Evolutionary conservation across 2,888 invertebrate species (phyloP).

Genomic region (Tipula helvola): DNA sequence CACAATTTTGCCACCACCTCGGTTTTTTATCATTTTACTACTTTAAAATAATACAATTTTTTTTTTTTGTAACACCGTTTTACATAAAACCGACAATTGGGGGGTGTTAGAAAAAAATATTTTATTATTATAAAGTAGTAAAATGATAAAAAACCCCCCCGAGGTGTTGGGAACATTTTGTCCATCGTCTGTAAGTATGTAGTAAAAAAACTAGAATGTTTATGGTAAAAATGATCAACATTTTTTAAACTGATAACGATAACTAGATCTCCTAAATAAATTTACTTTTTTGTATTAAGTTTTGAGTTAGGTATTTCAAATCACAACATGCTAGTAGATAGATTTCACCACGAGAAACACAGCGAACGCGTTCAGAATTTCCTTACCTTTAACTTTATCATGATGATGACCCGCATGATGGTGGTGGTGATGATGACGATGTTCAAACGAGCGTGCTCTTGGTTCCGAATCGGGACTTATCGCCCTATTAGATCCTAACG

Average conservation of each 20-base stretch:
- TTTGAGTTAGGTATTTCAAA: background rate
- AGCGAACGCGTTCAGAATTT: background rate
- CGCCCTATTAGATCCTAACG: conserved; percentile 30
- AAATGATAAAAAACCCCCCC: too few species aligned
- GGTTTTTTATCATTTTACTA: too few species aligned
- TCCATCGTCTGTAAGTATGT: background rate
- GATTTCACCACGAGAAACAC: background rate
- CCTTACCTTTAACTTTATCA: background rate
- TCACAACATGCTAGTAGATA: background rate
- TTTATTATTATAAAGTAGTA: too few species aligned
- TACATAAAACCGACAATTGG: too few species aligned
- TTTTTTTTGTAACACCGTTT: too few species aligned
- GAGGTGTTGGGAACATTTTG: too few species aligned
- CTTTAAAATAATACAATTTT: too few species aligned
- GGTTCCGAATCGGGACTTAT: conserved; percentile 45
- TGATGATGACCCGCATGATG: background rate
- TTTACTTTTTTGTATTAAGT: background rate
- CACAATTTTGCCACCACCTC: too few species aligned
- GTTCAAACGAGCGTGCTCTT: conserved; percentile 54
- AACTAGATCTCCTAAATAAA: background rate
- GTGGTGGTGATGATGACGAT: conserved; percentile 21
- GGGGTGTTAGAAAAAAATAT: too few species aligned
- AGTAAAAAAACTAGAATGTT: background rate
- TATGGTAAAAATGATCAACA: background rate
- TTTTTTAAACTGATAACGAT: background rate